Percentiles rank a stretch among this genome's conserved stretches.
These are phyloP conservation scores for Ormyrus pomaceus DNA, from an alignment of 2,888 invertebrate species.

Conservation along the genomic window DNA sequence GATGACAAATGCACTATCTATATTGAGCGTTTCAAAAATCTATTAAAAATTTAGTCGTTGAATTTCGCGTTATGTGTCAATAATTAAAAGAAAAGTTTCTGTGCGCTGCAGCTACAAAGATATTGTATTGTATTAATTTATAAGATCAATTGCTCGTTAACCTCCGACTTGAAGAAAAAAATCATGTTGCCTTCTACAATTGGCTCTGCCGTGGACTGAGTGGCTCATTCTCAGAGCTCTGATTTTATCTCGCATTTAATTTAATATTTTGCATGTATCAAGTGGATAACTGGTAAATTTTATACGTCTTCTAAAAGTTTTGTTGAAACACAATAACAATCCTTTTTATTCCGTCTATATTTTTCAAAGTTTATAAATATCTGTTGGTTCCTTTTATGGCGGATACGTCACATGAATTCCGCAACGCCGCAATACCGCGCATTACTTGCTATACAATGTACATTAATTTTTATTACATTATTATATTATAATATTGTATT, in stretches of 20 bases:
- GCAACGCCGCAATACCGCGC: conserved; percentile 1
- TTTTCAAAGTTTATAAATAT: conserved; percentile 10
- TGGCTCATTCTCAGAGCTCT: conserved; percentile 14
- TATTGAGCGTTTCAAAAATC: conserved; percentile 1
- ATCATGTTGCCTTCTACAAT: conserved; percentile 24
- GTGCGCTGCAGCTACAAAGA: conserved; percentile 11
- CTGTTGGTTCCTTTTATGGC: conserved; percentile 8
- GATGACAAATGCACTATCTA: conserved; percentile 8
- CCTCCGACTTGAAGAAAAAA: conserved; percentile 13
- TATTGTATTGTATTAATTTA: conserved; percentile 13
- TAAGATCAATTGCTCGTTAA: conserved; percentile 22
- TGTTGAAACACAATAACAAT: conserved; percentile 2
- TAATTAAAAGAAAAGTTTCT: conserved; percentile 19
- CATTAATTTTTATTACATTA: conserved; percentile 38
- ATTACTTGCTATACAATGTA: conserved; percentile 38
- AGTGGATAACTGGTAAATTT: conserved; percentile 17
- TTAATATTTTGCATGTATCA: conserved; percentile 35
- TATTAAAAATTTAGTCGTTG: conserved; percentile 5
- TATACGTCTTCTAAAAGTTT: conserved; percentile 33
- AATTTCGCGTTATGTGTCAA: conserved; percentile 3
- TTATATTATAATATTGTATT: conserved; percentile 24
- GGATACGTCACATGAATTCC: conserved; percentile 23
- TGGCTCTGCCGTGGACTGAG: conserved; percentile 15
- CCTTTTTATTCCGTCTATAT: conserved; percentile 19
- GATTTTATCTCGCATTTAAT: conserved; percentile 41